These are phyloP conservation scores for Narcine bancroftii DNA, from an alignment of 2,113 vertebrate genomes.

Conservation along the genomic window DNA sequence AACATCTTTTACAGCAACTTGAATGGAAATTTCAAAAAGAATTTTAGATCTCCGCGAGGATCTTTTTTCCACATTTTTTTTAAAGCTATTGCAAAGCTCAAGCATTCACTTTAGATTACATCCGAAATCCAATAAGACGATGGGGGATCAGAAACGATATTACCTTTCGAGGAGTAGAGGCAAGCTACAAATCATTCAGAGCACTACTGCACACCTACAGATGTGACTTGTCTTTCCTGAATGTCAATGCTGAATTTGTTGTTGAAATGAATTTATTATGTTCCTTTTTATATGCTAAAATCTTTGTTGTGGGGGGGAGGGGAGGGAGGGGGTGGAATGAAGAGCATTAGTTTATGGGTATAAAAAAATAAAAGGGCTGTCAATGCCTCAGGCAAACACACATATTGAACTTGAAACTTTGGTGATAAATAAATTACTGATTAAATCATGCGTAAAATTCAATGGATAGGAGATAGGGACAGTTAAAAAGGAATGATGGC, in stretches of 20 bases:
- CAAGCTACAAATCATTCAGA: background rate
- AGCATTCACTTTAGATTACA: constrained; percentile 16
- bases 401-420: background rate
- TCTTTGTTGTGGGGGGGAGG: too few species aligned
- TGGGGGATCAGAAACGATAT: background rate
- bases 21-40: constrained; percentile 7
- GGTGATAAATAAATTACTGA: background rate
- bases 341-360: background rate
- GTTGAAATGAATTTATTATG: background rate
- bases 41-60: background rate
- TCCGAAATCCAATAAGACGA: constrained; percentile 22
- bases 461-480: background rate
- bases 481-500: background rate
- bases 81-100: constrained; percentile 1
- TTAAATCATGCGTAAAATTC: background rate
- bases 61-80: background rate
- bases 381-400: background rate
- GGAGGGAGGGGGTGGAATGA: too few species aligned
- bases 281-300: background rate
- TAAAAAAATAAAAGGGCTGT: background rate
- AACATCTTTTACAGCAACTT: background rate
- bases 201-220: background rate
- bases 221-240: background rate
- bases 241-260: background rate
- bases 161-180: background rate